Evolutionary conservation across 2,797 vertebrate genomes (phyloP).

Genomic region (Mormyrus hasselquistii): DNA sequence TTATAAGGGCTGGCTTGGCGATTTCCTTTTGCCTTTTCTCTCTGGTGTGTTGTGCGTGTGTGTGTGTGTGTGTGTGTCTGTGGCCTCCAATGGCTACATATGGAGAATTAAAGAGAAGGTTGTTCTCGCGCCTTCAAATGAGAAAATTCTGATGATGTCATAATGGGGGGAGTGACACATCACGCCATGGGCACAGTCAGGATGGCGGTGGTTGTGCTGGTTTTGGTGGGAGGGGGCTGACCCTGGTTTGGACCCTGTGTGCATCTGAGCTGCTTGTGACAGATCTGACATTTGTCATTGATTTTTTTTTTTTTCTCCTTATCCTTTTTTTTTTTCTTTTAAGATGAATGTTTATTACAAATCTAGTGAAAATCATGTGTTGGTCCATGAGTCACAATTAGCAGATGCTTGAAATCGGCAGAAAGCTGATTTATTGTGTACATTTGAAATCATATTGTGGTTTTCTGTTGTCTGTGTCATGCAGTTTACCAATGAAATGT

Average conservation of each 20-base stretch:
- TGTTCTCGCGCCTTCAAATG: not conserved
- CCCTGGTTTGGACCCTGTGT: not conserved
- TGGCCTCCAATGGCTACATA: not conserved
- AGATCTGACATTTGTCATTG: not conserved
- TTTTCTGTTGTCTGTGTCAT: not conserved
- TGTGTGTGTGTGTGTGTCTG: slow-evolving; percentile 14
- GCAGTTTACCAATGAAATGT: not conserved
- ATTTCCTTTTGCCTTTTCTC: slow-evolving; percentile 68
- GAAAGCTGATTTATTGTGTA: slow-evolving; percentile 17
- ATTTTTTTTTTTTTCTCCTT: not conserved
- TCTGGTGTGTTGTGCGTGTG: slow-evolving; percentile 40
- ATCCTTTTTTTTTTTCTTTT: not conserved
- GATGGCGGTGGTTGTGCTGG: not conserved
- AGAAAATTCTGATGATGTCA: not conserved
- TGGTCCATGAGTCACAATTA: not conserved
- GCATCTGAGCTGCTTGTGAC: not conserved
- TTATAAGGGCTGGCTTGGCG: slow-evolving; percentile 74
- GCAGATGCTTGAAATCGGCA: not conserved
- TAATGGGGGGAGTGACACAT: not conserved
- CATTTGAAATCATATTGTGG: not conserved
- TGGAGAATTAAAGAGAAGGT: not conserved
- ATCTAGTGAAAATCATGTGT: not conserved
- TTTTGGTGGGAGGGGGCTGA: not conserved
- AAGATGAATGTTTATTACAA: not conserved
- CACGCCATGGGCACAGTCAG: not conserved